Percentiles rank a stretch among this genome's conserved stretches.
Conservation (phyloP, 2,888 invertebrate genomes). For the Cancer borealis region DNA sequence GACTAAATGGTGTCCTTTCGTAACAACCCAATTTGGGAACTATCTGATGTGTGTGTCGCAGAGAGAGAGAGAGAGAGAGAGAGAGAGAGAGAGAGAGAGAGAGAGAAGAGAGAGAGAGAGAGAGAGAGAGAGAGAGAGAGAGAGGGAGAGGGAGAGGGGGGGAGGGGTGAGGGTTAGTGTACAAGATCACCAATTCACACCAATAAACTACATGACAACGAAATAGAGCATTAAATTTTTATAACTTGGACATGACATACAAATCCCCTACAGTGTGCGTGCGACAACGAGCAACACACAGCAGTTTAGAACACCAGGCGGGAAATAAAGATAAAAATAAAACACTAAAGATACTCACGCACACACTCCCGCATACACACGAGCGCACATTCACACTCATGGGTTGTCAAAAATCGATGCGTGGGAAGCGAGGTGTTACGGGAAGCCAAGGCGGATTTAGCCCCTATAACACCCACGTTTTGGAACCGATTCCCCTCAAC, state of each 20-base stretch:
- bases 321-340: not conserved
- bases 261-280: not conserved
- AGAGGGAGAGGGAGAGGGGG: too few relatives aligned
- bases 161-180: constrained; percentile 11
- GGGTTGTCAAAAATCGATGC: constrained; percentile 45
- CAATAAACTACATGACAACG: not conserved
- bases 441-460: constrained; percentile 37
- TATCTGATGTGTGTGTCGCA: not conserved
- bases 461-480: constrained; percentile 10
- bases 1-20: not conserved
- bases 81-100: constrained; percentile 50
- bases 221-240: constrained; percentile 17
- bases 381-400: constrained; percentile 41
- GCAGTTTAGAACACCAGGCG: not conserved
- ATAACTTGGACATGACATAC: not conserved
- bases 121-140: constrained; percentile 30
- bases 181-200: not conserved
- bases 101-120: constrained; percentile 48
- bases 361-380: constrained; percentile 33
- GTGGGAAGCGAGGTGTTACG: constrained; percentile 22
- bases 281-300: constrained; percentile 33
- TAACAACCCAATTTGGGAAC: not conserved
- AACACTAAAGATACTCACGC: constrained; percentile 24
- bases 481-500: constrained; percentile 5
- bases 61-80: not conserved